These are phyloP conservation scores for Macrophya annulata DNA, from an alignment of 2,888 invertebrate genomes.

Conservation along the genomic window DNA sequence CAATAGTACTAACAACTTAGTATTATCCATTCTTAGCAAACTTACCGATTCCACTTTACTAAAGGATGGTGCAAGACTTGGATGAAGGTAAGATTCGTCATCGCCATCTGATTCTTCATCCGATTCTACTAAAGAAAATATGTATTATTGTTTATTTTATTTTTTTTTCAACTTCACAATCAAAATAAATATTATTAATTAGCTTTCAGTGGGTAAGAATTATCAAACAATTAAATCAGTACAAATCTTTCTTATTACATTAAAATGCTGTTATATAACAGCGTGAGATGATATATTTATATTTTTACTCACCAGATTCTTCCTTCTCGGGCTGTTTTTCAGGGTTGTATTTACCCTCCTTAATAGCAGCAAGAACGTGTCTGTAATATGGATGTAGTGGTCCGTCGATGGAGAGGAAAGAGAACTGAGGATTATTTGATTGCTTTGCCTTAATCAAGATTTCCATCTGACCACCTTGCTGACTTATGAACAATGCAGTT, in stretches of 20 bases:
- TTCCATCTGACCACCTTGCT: slow-evolving; percentile 98
- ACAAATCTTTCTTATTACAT: not conserved
- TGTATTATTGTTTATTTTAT: not conserved
- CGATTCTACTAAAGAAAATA: slow-evolving; percentile 69
- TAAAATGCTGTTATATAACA: slow-evolving; percentile 4
- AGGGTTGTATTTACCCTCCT: slow-evolving; percentile 84
- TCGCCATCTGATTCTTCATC: slow-evolving; percentile 82
- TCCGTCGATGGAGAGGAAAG: slow-evolving; percentile 94
- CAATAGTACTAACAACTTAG: slow-evolving; percentile 39
- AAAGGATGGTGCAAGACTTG: slow-evolving; percentile 86
- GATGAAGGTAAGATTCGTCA: slow-evolving; percentile 90
- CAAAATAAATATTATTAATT: not conserved
- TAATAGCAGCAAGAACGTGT: slow-evolving; percentile 86
- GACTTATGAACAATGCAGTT: slow-evolving; percentile 93
- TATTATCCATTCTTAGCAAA: slow-evolving; percentile 66
- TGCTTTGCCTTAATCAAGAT: slow-evolving; percentile 99
- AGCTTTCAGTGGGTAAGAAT: not conserved
- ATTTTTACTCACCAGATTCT: slow-evolving; percentile 74
- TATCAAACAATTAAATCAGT: not conserved
- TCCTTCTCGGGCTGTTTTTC: slow-evolving; percentile 78
- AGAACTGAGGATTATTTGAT: slow-evolving; percentile 94
- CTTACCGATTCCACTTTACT: slow-evolving; percentile 85
- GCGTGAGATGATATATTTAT: not conserved
- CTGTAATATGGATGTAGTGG: slow-evolving; percentile 94
- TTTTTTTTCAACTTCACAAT: not conserved